phyloP scores from a whole-genome alignment of 2,888 invertebrate genomes.

The Nomada fabriciana region DNA sequence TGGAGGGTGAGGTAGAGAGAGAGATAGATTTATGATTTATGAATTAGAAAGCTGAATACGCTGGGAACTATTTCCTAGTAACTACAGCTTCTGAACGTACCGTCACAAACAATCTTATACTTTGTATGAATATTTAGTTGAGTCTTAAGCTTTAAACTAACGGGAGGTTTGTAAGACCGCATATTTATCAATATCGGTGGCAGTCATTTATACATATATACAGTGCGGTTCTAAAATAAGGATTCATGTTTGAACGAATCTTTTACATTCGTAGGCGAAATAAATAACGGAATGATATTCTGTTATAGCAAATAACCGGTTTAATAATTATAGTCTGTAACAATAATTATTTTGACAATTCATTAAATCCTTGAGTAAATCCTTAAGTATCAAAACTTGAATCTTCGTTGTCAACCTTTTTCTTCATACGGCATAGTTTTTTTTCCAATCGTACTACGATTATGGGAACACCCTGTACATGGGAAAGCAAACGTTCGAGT shows the following conservation, averaged over 20 bases:
- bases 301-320: too few relatives aligned
- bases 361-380: too few relatives aligned
- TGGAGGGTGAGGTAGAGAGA: neutral
- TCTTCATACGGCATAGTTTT: too few relatives aligned
- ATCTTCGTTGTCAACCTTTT: too few relatives aligned
- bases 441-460: neutral
- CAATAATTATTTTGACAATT: too few relatives aligned
- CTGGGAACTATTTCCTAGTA: neutral
- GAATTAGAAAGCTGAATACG: conserved; percentile 23
- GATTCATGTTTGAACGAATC: too few relatives aligned
- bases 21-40: conserved; percentile 17
- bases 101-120: neutral
- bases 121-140: neutral
- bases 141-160: neutral
- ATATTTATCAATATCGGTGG: neutral
- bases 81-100: neutral
- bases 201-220: neutral
- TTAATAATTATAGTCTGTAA: too few relatives aligned
- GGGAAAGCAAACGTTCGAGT: conserved; percentile 4
- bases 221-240: too few relatives aligned
- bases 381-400: too few relatives aligned
- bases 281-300: too few relatives aligned
- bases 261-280: too few relatives aligned
- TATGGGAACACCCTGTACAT: neutral
- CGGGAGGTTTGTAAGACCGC: neutral